These are phyloP conservation scores for Sycophila sp. DNA, from an alignment of 1,140 invertebrate genomes.

Conservation along the genomic window DNA sequence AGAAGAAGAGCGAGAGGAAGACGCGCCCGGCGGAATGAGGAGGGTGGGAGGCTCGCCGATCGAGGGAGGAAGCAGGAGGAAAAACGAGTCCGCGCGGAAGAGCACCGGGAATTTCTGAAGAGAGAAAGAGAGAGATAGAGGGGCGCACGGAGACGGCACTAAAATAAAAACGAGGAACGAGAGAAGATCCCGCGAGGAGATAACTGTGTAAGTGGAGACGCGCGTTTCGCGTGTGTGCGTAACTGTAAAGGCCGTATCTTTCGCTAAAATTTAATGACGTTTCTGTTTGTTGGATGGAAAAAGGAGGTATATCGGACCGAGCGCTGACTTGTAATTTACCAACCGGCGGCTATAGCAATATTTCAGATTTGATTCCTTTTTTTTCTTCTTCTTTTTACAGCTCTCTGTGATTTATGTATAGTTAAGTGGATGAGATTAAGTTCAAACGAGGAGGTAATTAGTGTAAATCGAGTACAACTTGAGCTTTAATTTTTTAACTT, in stretches of 20 bases:
- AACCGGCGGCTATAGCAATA: neutral
- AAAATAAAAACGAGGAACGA: slow-evolving; percentile 55
- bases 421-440: too few species aligned
- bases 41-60: slow-evolving; percentile 24
- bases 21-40: slow-evolving; percentile 10
- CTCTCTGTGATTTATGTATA: too few species aligned
- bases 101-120: slow-evolving; percentile 34
- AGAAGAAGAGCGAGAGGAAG: slow-evolving; percentile 9
- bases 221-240: slow-evolving; percentile 20
- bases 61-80: slow-evolving; percentile 30
- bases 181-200: slow-evolving; percentile 57
- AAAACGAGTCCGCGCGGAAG: slow-evolving; percentile 34
- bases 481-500: too few species aligned
- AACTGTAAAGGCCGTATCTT: slow-evolving; percentile 36
- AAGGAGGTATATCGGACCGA: neutral
- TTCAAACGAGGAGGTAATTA: too few species aligned
- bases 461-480: too few species aligned
- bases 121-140: slow-evolving; percentile 35
- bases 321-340: slow-evolving; percentile 30
- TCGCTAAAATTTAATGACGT: slow-evolving; percentile 37
- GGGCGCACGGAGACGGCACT: slow-evolving; percentile 37
- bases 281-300: slow-evolving; percentile 33
- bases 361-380: too few species aligned
- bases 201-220: slow-evolving; percentile 61
- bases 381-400: too few species aligned